Evolutionary conservation across 2,888 invertebrate genomes (phyloP).

Genomic region (Erebia palarica): DNA sequence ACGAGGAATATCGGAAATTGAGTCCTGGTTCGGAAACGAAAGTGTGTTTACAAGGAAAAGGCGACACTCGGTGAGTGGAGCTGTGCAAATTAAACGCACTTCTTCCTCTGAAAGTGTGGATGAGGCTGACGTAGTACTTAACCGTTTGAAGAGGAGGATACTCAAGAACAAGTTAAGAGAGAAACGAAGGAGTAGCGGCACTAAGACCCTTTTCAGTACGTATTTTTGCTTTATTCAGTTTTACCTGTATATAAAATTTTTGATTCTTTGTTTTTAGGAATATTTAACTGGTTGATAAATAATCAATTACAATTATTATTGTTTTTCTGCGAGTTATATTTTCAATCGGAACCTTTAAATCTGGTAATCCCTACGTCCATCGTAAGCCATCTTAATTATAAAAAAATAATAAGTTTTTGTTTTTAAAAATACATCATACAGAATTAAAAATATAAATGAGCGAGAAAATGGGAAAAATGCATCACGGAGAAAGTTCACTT

Average conservation of each 20-base stretch:
- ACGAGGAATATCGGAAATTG: conserved; percentile 76
- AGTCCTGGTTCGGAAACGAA: conserved; percentile 51
- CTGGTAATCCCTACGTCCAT: no score
- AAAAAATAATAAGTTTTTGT: background rate
- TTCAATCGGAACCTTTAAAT: background rate
- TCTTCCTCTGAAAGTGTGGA: conserved; percentile 80
- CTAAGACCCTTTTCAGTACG: conserved; percentile 67
- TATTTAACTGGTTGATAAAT: background rate
- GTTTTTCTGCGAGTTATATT: background rate
- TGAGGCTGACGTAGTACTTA: conserved; percentile 77
- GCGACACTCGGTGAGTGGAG: conserved; percentile 67
- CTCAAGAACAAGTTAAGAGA: conserved; percentile 76
- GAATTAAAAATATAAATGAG: background rate
- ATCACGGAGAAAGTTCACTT: background rate
- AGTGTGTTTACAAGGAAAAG: conserved; percentile 61
- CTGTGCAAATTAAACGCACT: conserved; percentile 57
- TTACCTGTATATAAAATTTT: background rate
- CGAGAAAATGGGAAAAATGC: background rate
- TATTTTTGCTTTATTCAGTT: conserved; percentile 38
- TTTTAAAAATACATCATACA: no score
- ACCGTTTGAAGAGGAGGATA: conserved; percentile 76
- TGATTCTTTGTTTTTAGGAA: background rate
- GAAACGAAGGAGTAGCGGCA: conserved; percentile 65
- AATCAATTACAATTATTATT: no score
- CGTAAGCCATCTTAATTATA: background rate